These are phyloP conservation scores for Agelastica alni DNA, from an alignment of 2,888 invertebrate genomes.

Conservation along the genomic window DNA sequence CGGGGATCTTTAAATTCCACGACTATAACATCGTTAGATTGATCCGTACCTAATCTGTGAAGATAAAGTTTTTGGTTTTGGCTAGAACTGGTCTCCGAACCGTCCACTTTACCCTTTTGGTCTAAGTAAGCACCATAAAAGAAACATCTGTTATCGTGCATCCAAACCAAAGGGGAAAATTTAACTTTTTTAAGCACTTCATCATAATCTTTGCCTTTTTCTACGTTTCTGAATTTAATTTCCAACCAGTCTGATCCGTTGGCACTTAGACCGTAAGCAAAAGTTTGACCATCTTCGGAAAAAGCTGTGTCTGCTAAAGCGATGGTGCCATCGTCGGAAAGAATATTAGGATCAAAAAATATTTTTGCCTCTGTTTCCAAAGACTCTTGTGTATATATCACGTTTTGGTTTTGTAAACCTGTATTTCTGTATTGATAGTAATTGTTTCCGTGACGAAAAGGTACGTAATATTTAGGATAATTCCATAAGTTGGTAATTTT, in stretches of 20 bases:
- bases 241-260: conserved; percentile 98
- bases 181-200: conserved; percentile 92
- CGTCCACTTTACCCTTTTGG: conserved; percentile 79
- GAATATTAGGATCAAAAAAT: conserved; percentile 92
- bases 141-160: conserved; percentile 90
- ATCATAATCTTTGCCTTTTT: conserved; percentile 74
- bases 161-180: conserved; percentile 91
- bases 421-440: conserved; percentile 94
- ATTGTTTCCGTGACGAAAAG: conserved; percentile 76
- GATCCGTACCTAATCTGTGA: conserved; percentile 84
- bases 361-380: conserved; percentile 76
- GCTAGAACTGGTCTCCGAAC: conserved; percentile 86
- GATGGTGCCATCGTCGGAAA: conserved; percentile 90
- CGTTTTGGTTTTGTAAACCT: conserved; percentile 89
- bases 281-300: conserved; percentile 86
- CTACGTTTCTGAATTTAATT: conserved; percentile 79
- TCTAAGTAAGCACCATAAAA: conserved; percentile 92
- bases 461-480: conserved; percentile 93
- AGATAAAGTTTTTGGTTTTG: conserved; percentile 93
- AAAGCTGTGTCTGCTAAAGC: conserved; percentile 77
- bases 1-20: conserved; percentile 90
- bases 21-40: conserved; percentile 82
- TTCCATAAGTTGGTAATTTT: conserved; percentile 92
- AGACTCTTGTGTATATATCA: conserved; percentile 82
- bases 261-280: conserved; percentile 89